phyloP scores from a whole-genome alignment of 1,140 invertebrate species.

The Spodoptera frugiperda region DNA sequence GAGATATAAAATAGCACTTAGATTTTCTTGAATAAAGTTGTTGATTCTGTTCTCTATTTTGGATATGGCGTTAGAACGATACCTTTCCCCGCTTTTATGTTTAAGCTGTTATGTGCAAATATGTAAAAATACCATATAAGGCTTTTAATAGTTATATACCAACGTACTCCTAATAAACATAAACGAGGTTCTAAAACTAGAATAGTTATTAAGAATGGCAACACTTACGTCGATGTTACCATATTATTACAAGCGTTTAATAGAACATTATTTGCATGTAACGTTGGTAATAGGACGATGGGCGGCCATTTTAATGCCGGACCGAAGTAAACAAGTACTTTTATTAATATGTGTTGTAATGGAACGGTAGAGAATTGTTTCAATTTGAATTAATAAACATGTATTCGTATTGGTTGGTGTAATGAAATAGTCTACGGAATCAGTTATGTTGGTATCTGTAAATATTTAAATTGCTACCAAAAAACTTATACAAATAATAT shows the following conservation, averaged over 20 bases:
- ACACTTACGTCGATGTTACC: conserved; percentile 13
- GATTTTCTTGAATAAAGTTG: neutral
- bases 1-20: neutral
- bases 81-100: no score
- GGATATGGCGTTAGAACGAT: no score
- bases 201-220: conserved; percentile 17
- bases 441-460: no score
- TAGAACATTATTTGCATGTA: conserved; percentile 28
- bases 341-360: neutral
- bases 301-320: neutral
- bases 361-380: neutral
- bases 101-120: no score
- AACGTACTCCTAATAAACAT: neutral
- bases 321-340: conserved; percentile 8
- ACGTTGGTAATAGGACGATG: neutral
- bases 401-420: no score
- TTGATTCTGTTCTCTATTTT: no score
- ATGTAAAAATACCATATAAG: no score
- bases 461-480: no score
- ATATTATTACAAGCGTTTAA: conserved; percentile 28
- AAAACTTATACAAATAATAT: no score
- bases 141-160: no score
- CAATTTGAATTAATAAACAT: no score
- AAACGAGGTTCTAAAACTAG: neutral
- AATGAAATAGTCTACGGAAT: no score